A percentile compares a stretch with the other conserved stretches of the same genome.
Conservation (phyloP, 2,888 invertebrate genomes). For the Caenorhabditis doughertyi region DNA sequence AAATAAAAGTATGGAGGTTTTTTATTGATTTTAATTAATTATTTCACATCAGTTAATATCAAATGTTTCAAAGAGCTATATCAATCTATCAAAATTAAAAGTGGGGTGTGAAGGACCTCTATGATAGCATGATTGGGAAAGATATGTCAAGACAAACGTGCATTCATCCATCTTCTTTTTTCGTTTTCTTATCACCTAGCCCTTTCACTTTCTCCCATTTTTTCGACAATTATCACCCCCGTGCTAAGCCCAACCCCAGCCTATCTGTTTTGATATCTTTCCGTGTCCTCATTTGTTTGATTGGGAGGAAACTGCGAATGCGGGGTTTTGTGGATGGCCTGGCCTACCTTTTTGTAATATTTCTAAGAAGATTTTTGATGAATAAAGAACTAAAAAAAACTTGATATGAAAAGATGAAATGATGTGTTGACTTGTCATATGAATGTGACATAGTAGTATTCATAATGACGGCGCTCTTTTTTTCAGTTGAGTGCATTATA, state of each 20-base stretch:
- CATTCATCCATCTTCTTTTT: constrained; percentile 50
- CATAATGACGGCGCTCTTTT: constrained; percentile 32
- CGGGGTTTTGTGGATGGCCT: neutral
- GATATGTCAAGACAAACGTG: constrained; percentile 38
- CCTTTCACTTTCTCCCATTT: constrained; percentile 22
- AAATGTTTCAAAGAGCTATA: too few species aligned
- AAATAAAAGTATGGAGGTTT: neutral
- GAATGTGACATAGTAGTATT: constrained; percentile 40
- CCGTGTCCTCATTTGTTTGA: constrained; percentile 31
- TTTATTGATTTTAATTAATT: too few species aligned
- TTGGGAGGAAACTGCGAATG: constrained; percentile 7
- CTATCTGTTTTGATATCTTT: constrained; percentile 33
- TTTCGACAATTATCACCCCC: constrained; percentile 58
- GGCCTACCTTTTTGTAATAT: neutral
- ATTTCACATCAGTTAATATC: too few species aligned
- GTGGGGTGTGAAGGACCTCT: constrained; percentile 23
- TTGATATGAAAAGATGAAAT: constrained; percentile 15
- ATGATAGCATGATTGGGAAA: constrained; percentile 37
- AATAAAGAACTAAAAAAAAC: constrained; percentile 5
- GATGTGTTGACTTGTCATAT: constrained; percentile 22
- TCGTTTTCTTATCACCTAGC: constrained; percentile 40
- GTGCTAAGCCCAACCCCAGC: constrained; percentile 25
- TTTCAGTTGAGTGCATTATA: constrained; percentile 57
- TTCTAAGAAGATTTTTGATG: constrained; percentile 7
- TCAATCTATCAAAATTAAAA: constrained; percentile 35